Conservation (phyloP, 2,888 invertebrate species). For the Andricus quercusramuli region DNA sequence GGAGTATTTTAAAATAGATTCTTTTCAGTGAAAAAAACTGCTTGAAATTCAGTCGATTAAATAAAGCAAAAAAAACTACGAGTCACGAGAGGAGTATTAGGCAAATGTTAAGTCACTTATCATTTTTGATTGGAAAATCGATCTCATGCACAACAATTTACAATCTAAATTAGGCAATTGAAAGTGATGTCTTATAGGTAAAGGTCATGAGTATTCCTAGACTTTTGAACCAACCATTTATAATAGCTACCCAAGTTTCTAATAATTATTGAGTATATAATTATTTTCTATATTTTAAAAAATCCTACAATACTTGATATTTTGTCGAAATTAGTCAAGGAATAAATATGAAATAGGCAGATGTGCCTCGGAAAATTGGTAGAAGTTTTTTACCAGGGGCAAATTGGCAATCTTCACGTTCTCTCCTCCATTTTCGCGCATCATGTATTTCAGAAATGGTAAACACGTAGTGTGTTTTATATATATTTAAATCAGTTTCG, state of each 20-base stretch:
- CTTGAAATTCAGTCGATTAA: conserved; percentile 16
- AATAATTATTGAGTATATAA: not conserved
- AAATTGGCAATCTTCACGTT: not conserved
- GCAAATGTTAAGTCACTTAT: conserved; percentile 5
- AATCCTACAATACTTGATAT: not conserved
- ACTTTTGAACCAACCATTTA: not conserved
- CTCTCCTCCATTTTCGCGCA: not conserved
- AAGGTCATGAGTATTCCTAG: not conserved
- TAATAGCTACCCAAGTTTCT: not conserved
- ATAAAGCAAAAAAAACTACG: not conserved
- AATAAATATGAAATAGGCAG: not conserved
- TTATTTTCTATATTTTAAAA: not conserved
- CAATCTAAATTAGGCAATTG: not conserved
- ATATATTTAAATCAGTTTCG: not conserved
- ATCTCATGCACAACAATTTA: not conserved
- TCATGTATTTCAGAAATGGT: not conserved
- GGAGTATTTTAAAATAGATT: not conserved
- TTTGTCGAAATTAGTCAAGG: not conserved
- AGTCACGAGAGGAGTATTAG: conserved; percentile 20
- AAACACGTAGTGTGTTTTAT: not conserved
- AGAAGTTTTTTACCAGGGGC: not conserved
- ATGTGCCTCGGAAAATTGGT: not conserved
- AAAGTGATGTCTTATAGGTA: not conserved
- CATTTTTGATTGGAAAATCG: not conserved
- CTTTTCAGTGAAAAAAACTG: conserved; percentile 14